Evolutionary conservation across 1,140 invertebrate species (phyloP).

Genomic region (Solenopsis invicta): DNA sequence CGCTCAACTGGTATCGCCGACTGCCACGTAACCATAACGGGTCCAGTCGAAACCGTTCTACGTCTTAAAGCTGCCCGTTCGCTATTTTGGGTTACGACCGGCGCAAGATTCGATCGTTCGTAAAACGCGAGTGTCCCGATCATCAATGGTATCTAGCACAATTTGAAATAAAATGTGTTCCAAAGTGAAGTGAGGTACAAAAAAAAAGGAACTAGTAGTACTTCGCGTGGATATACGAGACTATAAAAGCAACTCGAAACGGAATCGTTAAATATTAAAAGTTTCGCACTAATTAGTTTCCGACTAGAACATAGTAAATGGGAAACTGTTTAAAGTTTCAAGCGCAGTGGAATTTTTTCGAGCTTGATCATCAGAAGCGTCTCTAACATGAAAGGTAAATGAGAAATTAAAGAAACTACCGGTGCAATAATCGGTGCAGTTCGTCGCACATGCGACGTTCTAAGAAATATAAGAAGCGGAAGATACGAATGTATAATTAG

Average conservation of each 20-base stretch:
- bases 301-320: neutral
- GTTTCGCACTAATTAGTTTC: neutral
- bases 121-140: constrained; percentile 14
- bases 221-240: neutral
- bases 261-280: neutral
- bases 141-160: neutral
- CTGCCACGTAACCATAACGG: constrained; percentile 25
- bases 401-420: neutral
- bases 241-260: neutral
- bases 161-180: neutral
- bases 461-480: neutral
- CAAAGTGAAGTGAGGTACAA: neutral
- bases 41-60: constrained; percentile 36
- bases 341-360: neutral
- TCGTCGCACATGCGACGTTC: neutral
- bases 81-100: constrained; percentile 46
- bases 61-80: constrained; percentile 16
- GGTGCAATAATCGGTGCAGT: neutral
- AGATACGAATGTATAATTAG: neutral
- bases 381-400: neutral
- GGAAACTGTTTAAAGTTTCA: neutral
- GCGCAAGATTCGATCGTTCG: constrained; percentile 40
- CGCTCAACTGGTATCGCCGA: neutral
- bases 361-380: neutral
- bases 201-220: neutral